Conservation (phyloP, 1,140 invertebrate species). For the Caerostris extrusa region DNA sequence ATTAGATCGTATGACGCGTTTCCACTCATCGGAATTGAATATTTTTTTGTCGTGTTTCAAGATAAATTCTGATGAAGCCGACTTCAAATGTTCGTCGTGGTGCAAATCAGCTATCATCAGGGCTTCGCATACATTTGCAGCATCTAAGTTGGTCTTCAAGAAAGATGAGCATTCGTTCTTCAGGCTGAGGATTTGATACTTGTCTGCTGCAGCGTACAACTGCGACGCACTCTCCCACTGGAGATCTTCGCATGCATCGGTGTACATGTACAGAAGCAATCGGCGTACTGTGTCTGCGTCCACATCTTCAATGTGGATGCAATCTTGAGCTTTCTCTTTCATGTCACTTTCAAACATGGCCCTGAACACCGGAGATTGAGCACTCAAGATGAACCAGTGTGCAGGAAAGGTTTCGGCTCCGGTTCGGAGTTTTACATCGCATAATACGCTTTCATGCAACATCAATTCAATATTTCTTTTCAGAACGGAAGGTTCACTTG, state of each 20-base stretch:
- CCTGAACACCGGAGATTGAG: not conserved
- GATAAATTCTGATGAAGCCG: not conserved
- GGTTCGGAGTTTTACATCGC: constrained; percentile 19
- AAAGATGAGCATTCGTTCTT: not conserved
- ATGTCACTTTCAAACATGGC: not conserved
- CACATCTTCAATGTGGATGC: not conserved
- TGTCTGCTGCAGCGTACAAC: not conserved
- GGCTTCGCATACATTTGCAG: not conserved
- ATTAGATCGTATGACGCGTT: too few species aligned
- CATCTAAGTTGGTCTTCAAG: not conserved
- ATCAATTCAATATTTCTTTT: too few species aligned
- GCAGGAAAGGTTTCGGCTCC: not conserved
- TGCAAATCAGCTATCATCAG: not conserved
- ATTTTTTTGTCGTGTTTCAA: too few species aligned
- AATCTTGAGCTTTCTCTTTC: not conserved
- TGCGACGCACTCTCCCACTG: not conserved
- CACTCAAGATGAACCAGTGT: not conserved
- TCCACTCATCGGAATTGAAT: too few species aligned
- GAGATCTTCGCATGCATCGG: too few species aligned
- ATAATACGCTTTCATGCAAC: not conserved
- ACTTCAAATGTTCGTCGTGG: not conserved
- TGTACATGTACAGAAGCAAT: not conserved
- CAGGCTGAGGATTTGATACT: not conserved
- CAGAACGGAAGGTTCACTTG: too few species aligned
- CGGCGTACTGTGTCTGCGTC: not conserved